Conservation (phyloP, 1,140 invertebrate species). For the Drosophila simulans region DNA sequence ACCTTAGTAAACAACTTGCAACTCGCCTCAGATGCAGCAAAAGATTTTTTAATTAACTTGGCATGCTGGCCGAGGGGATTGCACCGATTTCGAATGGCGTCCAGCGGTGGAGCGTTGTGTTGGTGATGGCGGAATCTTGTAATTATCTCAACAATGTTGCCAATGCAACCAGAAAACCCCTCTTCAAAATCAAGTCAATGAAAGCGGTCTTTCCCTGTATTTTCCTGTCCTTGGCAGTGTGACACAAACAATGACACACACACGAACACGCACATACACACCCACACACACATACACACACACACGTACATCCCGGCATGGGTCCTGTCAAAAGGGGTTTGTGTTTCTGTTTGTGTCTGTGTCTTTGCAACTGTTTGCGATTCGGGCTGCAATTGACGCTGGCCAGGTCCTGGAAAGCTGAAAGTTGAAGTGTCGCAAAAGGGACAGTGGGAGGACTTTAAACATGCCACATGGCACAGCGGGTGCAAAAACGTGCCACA, state of each 20-base stretch:
- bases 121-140: constrained; percentile 39
- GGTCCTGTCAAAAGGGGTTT: constrained; percentile 21
- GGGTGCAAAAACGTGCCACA: constrained; percentile 35
- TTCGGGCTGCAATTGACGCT: constrained; percentile 41
- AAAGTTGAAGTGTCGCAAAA: constrained; percentile 15
- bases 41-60: constrained; percentile 56
- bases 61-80: neutral
- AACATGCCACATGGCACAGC: constrained; percentile 8
- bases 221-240: constrained; percentile 17
- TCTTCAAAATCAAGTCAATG: constrained; percentile 35
- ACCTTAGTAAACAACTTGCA: neutral
- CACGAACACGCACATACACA: constrained; percentile 5
- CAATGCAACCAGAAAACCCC: constrained; percentile 9
- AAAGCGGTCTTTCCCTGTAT: constrained; percentile 12
- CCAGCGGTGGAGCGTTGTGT: neutral
- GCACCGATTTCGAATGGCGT: constrained; percentile 10
- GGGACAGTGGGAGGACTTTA: neutral
- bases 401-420: constrained; percentile 19
- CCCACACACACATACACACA: neutral
- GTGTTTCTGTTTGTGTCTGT: constrained; percentile 7
- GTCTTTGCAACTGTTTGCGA: constrained; percentile 47
- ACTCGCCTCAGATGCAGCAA: constrained; percentile 23
- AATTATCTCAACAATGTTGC: constrained; percentile 55
- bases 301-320: constrained; percentile 17
- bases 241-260: constrained; percentile 27